Conservation (phyloP, 2,797 vertebrate species). For the Meriones psammophilus region DNA sequence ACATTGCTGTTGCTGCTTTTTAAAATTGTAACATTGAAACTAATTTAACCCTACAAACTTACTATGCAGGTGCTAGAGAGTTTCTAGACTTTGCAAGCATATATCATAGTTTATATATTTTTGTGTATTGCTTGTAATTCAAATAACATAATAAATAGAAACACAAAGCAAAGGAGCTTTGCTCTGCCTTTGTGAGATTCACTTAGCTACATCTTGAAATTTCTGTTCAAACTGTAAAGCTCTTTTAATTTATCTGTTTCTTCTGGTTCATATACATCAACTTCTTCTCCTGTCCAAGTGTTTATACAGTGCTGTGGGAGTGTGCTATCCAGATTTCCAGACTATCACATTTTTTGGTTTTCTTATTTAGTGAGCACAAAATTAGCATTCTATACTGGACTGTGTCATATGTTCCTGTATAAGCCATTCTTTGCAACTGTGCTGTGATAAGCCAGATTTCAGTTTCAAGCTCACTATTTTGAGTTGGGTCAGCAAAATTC, state of each 20-base stretch:
- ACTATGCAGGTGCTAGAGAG: slow-evolving; percentile 26
- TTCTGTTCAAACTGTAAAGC: neutral
- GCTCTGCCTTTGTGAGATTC: neutral
- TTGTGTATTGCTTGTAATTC: neutral
- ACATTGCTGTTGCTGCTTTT: slow-evolving; percentile 48
- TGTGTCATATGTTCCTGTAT: neutral
- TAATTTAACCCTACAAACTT: neutral
- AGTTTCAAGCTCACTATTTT: neutral
- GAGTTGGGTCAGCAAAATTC: neutral
- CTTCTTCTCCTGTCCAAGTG: neutral
- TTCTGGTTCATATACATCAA: neutral
- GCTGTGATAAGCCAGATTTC: neutral
- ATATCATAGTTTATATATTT: slow-evolving; percentile 21
- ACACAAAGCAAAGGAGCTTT: neutral
- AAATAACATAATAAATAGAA: neutral
- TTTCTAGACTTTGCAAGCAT: neutral
- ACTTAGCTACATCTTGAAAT: neutral
- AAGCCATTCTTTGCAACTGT: neutral
- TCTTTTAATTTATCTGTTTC: neutral
- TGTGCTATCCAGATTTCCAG: neutral
- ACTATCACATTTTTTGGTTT: neutral
- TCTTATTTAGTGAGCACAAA: neutral
- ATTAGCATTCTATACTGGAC: neutral
- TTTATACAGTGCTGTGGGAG: neutral
- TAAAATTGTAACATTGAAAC: slow-evolving; percentile 60